Percentiles rank a stretch among this genome's conserved stretches.
Conservation (phyloP, 1,140 invertebrate species). For the Delia radicum region DNA sequence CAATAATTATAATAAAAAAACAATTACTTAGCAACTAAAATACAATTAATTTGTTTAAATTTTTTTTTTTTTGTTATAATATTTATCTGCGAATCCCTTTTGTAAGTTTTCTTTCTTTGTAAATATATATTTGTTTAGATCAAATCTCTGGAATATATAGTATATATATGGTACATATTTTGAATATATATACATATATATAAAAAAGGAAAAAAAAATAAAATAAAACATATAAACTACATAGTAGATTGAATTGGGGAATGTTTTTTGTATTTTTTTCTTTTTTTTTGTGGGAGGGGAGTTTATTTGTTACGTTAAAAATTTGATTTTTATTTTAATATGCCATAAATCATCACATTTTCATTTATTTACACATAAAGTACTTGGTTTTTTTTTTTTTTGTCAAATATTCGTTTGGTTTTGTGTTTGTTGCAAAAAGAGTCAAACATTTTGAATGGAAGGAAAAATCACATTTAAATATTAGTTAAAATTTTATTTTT, state of each 20-base stretch:
- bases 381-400: too few relatives aligned
- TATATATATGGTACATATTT: neutral
- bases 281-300: neutral
- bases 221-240: neutral
- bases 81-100: neutral
- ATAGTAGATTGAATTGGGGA: neutral
- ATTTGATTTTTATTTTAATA: neutral
- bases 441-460: neutral
- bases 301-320: neutral
- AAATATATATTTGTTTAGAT: neutral
- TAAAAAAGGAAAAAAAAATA: neutral
- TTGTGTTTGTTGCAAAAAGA: neutral
- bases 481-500: neutral
- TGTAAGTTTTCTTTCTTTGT: neutral
- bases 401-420: neutral
- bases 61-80: neutral
- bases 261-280: too few relatives aligned
- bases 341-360: neutral
- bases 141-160: constrained; percentile 1
- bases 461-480: constrained; percentile 1
- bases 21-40: neutral
- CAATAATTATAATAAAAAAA: constrained; percentile 7
- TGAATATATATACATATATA: neutral
- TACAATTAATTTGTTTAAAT: neutral
- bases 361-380: neutral